A percentile compares a stretch with the other conserved stretches of the same genome.
Conservation (phyloP, 1,140 invertebrate species). For the Bombus pyrosoma region DNA sequence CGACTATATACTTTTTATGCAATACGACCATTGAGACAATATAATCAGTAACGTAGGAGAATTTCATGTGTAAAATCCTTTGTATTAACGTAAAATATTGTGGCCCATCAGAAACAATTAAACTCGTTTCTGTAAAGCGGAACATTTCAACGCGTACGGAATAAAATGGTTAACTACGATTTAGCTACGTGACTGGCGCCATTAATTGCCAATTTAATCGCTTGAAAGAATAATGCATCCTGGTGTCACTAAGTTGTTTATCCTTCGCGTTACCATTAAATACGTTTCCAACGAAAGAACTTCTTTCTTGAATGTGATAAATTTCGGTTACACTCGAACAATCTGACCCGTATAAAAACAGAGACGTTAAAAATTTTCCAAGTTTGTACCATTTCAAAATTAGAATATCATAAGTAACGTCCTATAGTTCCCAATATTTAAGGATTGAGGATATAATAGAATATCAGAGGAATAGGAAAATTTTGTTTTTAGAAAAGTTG, state of each 20-base stretch:
- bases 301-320: not conserved
- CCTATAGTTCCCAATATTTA: not conserved
- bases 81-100: not conserved
- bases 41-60: too few relatives aligned
- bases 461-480: not conserved
- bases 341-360: too few relatives aligned
- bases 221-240: not conserved
- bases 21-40: not conserved
- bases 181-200: not conserved
- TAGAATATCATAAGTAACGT: not conserved
- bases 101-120: not conserved
- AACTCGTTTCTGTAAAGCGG: not conserved
- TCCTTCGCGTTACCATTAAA: not conserved
- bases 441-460: not conserved
- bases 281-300: not conserved
- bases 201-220: not conserved
- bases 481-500: not conserved
- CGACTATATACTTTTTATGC: not conserved
- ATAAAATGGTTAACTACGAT: not conserved
- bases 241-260: not conserved
- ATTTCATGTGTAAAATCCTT: not conserved
- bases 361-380: not conserved
- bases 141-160: not conserved
- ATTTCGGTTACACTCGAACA: not conserved
- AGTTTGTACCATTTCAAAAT: not conserved